Evolutionary conservation across 2,113 vertebrate species (phyloP).

Genomic region (Lepus timidus): DNA sequence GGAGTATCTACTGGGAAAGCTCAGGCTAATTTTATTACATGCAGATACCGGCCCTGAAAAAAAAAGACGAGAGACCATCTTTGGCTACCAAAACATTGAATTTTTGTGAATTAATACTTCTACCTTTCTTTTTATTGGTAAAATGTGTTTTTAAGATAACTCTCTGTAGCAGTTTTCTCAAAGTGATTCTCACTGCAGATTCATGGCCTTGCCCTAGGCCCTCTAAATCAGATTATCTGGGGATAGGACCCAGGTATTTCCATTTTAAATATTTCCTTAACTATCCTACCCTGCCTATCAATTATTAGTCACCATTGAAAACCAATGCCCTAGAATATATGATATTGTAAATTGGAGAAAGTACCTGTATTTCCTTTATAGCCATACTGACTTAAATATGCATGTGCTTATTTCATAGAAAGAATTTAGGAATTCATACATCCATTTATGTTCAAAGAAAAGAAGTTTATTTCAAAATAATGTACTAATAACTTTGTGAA

Average conservation of each 20-base stretch:
- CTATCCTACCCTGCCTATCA: neutral
- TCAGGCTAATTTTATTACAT: conserved; percentile 29
- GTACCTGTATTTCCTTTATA: conserved; percentile 22
- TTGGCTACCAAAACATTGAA: conserved; percentile 23
- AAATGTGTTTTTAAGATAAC: conserved; percentile 38
- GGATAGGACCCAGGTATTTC: neutral
- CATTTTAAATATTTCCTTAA: neutral
- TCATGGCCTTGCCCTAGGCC: neutral
- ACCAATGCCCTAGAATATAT: neutral
- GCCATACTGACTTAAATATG: conserved; percentile 47
- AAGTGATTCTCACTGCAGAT: neutral
- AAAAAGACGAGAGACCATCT: neutral
- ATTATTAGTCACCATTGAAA: conserved; percentile 51
- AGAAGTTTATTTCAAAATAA: conserved; percentile 40
- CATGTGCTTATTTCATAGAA: conserved; percentile 6
- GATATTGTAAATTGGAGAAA: neutral
- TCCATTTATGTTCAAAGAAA: conserved; percentile 39
- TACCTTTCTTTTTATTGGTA: conserved; percentile 5
- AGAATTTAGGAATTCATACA: neutral
- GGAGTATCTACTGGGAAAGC: conserved; percentile 16
- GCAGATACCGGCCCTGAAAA: conserved; percentile 47
- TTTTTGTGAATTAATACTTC: conserved; percentile 31
- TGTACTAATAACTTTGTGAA: conserved; percentile 18
- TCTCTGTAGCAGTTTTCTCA: conserved; percentile 47
- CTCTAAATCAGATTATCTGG: conserved; percentile 15